Evolutionary conservation across 2,797 vertebrate species (phyloP), one percentile per base, ranked within the genome.

Genomic region (Pempheris klunzingeri): DNA sequence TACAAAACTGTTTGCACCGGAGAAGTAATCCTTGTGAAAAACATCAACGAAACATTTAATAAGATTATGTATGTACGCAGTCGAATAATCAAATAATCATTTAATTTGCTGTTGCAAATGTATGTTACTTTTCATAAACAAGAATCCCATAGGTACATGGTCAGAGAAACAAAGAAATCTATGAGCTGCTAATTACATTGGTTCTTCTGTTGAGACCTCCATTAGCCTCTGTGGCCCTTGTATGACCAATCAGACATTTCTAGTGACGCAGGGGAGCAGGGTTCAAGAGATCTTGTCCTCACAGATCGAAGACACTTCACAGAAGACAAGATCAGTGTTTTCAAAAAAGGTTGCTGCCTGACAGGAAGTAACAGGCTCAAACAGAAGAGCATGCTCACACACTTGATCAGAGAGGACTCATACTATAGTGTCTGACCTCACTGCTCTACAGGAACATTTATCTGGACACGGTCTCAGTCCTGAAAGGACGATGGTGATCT

Each of bases 241-340:
- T 7, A 20, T 62, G 60, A 83, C 52, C 75, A 75, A 52, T 78
- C 52, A 66, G 50, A 68, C 44, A 52, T 78, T 71, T 76, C 34
- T 50, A 71, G 22, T 73, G 61, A 79, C 22, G 8, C 36, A 71
- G 30, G 68, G 34, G 64, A 77, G 69, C 44, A 60, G 53, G 17
- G 70, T 59, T 84, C 50, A 82, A 80, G 59, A 67, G 77, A 59
- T 71, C 67, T 71, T 38, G 39, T 75, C 39, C 60, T 68, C n/a
- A 54, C 46, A 61, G 63, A 81, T 69, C 5, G n/a, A 82, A 82
- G 46, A 53, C 75, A 78, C 54, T 82, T 75, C 55, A 28, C 50
- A 47, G 57, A 67, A 32, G 28, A 39, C 18, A 52, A 73, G 63
- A 75, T 64, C 61, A 30, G 38, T 78, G n/a, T 57, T 80, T 79